These are phyloP conservation scores for Piscicola geometra DNA, from an alignment of 2,888 invertebrate genomes.

Conservation along the genomic window DNA sequence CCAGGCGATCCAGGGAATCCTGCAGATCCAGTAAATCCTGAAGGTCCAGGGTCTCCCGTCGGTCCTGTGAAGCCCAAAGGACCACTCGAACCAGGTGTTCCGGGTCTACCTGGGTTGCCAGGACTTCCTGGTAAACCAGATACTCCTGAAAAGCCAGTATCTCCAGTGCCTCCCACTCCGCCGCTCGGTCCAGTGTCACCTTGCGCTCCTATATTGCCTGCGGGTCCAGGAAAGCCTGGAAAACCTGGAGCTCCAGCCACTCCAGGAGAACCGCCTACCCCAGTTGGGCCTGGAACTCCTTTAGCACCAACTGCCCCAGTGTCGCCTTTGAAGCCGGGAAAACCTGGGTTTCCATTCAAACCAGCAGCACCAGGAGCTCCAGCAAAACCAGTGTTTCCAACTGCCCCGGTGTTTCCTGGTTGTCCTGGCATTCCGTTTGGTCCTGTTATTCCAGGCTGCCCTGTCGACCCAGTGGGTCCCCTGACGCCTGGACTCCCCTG, in stretches of 20 bases:
- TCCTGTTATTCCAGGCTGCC: background rate
- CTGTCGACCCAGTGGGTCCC: conserved; percentile 2
- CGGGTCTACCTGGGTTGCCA: background rate
- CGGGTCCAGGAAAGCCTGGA: conserved; percentile 33
- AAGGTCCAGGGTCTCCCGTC: background rate
- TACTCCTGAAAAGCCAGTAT: background rate
- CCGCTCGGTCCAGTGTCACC: conserved; percentile 5
- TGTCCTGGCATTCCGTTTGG: background rate
- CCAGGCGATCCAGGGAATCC: background rate
- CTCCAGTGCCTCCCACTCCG: background rate
- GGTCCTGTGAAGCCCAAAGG: conserved; percentile 2
- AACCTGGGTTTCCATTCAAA: conserved; percentile 14
- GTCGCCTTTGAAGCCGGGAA: background rate
- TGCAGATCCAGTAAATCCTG: background rate
- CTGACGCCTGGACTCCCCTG: background rate
- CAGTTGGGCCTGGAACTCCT: conserved; percentile 10
- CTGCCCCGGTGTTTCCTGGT: conserved; percentile 21
- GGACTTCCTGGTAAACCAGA: background rate
- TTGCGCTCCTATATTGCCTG: background rate
- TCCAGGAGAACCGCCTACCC: conserved; percentile 21
- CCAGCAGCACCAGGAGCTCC: conserved; percentile 28
- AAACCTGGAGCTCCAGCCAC: conserved; percentile 27
- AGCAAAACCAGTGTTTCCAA: conserved; percentile 27
- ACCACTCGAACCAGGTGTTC: background rate
- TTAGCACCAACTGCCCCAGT: background rate